These are phyloP conservation scores for Arctopsyche grandis DNA, from an alignment of 1,140 invertebrate species.

Conservation along the genomic window DNA sequence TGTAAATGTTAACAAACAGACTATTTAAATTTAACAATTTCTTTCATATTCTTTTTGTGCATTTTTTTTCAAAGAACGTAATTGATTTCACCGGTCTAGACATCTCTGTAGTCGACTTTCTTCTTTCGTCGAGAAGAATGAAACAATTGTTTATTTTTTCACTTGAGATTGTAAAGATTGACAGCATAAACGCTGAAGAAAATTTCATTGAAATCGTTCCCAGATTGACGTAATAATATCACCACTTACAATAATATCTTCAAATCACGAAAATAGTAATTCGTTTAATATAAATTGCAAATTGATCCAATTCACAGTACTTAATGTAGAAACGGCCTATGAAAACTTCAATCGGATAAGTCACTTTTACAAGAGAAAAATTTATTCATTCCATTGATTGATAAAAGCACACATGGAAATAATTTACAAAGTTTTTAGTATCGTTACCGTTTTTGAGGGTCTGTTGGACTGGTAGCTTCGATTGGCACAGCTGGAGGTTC, in stretches of 20 bases:
- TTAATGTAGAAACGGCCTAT: too few relatives aligned
- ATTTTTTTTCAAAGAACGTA: background rate
- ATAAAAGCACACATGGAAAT: background rate
- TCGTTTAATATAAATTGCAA: too few relatives aligned
- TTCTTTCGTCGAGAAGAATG: background rate
- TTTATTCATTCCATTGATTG: too few relatives aligned
- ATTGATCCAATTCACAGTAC: too few relatives aligned
- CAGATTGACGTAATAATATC: too few relatives aligned
- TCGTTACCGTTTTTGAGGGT: constrained; percentile 27
- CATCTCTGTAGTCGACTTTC: constrained; percentile 1
- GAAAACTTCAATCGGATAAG: too few relatives aligned
- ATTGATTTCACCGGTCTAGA: constrained; percentile 18
- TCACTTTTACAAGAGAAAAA: too few relatives aligned
- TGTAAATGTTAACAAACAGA: too few relatives aligned
- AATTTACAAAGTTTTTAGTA: too few relatives aligned
- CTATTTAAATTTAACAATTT: too few relatives aligned
- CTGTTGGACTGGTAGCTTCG: constrained; percentile 1
- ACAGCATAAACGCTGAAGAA: background rate
- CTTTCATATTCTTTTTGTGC: too few relatives aligned
- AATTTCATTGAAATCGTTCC: background rate
- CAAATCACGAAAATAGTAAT: too few relatives aligned
- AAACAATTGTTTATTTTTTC: constrained; percentile 1
- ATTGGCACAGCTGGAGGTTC: background rate
- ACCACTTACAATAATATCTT: background rate
- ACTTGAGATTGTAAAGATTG: background rate